Percentiles rank a stretch among this genome's conserved stretches.
Evolutionary conservation across 2,797 vertebrate genomes (phyloP).

Genomic region (Emydoidea blandingii): DNA sequence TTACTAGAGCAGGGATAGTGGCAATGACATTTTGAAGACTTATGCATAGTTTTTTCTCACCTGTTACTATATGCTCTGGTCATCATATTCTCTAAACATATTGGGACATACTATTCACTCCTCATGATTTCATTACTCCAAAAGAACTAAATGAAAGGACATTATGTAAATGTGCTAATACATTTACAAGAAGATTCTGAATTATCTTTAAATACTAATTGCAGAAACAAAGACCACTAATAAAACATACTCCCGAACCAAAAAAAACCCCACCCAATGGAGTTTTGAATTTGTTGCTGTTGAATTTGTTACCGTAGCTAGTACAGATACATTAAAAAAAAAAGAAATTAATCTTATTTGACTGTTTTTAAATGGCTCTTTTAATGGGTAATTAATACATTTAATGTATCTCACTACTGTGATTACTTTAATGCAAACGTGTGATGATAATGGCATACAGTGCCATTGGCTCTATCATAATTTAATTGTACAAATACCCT

Average conservation of each 20-base stretch:
- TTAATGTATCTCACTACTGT: constrained; percentile 59
- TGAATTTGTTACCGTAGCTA: constrained; percentile 12
- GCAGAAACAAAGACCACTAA: background rate
- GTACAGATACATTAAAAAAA: constrained; percentile 37
- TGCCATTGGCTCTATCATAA: constrained; percentile 61
- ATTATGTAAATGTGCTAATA: background rate
- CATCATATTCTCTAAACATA: background rate
- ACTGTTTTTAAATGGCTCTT: constrained; percentile 67
- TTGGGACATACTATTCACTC: background rate
- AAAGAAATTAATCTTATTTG: constrained; percentile 59
- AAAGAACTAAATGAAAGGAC: background rate
- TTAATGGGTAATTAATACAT: constrained; percentile 74
- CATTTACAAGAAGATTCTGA: background rate
- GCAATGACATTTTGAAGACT: background rate
- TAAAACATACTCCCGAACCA: background rate
- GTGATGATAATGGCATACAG: constrained; percentile 58
- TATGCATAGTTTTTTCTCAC: background rate
- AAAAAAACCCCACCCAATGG: background rate
- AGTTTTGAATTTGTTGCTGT: background rate
- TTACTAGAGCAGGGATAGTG: background rate
- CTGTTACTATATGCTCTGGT: background rate
- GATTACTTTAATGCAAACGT: constrained; percentile 73
- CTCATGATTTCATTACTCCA: background rate
- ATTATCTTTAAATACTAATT: background rate
- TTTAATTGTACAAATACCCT: constrained; percentile 62